These are phyloP conservation scores for Aradus depressus DNA, from an alignment of 2,888 invertebrate genomes.

Conservation along the genomic window DNA sequence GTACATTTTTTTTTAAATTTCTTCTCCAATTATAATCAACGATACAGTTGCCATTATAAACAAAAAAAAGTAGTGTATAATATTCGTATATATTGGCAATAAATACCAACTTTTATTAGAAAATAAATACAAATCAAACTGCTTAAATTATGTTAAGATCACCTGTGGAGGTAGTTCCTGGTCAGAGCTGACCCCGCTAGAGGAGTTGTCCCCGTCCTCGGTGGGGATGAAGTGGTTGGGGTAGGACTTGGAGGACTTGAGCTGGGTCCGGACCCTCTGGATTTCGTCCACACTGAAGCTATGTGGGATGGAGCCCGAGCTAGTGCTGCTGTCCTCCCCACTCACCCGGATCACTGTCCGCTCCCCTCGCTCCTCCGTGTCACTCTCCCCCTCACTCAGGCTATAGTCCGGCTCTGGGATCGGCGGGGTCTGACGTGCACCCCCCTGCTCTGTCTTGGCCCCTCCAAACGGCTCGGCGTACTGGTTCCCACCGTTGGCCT, in stretches of 20 bases:
- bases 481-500: slow-evolving; percentile 39
- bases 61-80: too few species aligned
- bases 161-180: slow-evolving; percentile 52
- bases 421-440: slow-evolving; percentile 47
- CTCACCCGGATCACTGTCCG: slow-evolving; percentile 37
- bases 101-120: too few species aligned
- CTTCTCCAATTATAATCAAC: too few species aligned
- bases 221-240: slow-evolving; percentile 60
- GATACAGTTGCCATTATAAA: too few species aligned
- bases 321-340: slow-evolving; percentile 64
- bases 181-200: slow-evolving; percentile 78
- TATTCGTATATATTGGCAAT: too few species aligned
- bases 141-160: too few species aligned
- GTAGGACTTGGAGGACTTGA: slow-evolving; percentile 77
- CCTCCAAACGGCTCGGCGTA: slow-evolving; percentile 47
- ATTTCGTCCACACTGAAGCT: slow-evolving; percentile 83
- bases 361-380: slow-evolving; percentile 39
- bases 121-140: too few species aligned
- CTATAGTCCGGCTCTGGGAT: slow-evolving; percentile 88
- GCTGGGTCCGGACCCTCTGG: slow-evolving; percentile 69
- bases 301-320: slow-evolving; percentile 61
- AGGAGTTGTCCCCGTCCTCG: slow-evolving; percentile 79
- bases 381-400: slow-evolving; percentile 73
- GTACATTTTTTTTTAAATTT: too few species aligned
- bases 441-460: slow-evolving; percentile 26